Conservation (phyloP, 2,113 vertebrate species). For the Neolamprologus variostigma region DNA sequence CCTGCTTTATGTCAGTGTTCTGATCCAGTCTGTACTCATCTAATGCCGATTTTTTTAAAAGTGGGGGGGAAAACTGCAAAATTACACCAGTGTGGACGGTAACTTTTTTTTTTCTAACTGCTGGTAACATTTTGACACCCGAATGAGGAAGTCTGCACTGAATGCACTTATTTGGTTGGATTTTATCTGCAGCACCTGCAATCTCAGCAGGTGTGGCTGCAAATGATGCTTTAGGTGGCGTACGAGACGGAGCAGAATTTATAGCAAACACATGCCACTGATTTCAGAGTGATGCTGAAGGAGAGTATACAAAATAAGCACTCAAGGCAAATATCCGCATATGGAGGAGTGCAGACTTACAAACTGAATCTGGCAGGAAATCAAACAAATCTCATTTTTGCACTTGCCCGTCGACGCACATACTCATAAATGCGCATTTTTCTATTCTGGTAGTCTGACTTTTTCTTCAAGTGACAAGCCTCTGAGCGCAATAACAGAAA, state of each 20-base stretch:
- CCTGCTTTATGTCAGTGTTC: neutral
- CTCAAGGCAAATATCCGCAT: neutral
- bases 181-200: slow-evolving; percentile 36
- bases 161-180: neutral
- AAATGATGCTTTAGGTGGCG: neutral
- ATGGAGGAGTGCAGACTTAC: neutral
- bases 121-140: neutral
- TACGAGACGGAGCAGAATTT: neutral
- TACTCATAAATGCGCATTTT: neutral
- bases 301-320: neutral
- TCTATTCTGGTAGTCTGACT: neutral
- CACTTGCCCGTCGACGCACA: neutral
- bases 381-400: neutral
- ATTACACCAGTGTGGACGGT: neutral
- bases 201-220: slow-evolving; percentile 33
- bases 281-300: neutral
- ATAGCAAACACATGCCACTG: neutral
- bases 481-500: neutral
- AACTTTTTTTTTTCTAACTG: neutral
- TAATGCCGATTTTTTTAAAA: neutral
- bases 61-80: neutral
- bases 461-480: neutral
- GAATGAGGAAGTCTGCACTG: neutral
- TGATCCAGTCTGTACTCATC: neutral
- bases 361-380: neutral